Evolutionary conservation across 2,797 vertebrate species (phyloP).

Genomic region (Zenarchopterus dispar): DNA sequence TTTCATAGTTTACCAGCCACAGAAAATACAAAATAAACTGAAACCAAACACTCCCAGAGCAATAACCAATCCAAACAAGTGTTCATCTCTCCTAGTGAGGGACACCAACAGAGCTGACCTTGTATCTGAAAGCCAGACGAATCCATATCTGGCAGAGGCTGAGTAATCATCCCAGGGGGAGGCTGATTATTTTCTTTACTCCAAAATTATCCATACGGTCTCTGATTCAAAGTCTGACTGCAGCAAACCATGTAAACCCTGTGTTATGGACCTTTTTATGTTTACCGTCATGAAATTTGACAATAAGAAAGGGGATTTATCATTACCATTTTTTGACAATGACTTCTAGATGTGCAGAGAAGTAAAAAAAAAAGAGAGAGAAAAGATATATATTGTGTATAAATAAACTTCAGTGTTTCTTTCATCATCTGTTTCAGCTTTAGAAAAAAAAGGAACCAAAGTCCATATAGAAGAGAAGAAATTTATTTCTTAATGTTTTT

Average conservation of each 20-base stretch:
- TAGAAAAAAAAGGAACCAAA: too few species aligned
- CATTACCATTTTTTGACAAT: too few species aligned
- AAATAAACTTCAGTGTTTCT: too few species aligned
- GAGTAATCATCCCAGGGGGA: slow-evolving; percentile 20
- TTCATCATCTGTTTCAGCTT: too few species aligned
- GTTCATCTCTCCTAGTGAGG: slow-evolving; percentile 50
- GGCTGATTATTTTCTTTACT: slow-evolving; percentile 49
- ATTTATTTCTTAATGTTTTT: too few species aligned
- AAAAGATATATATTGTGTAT: too few species aligned
- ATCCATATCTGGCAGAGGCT: slow-evolving; percentile 38
- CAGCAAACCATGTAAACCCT: not conserved
- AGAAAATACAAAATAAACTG: slow-evolving; percentile 24
- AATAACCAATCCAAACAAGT: slow-evolving; percentile 63
- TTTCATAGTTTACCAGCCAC: not conserved
- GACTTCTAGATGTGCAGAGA: too few species aligned
- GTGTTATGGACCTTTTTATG: not conserved
- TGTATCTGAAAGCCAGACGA: slow-evolving; percentile 43
- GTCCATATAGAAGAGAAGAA: too few species aligned
- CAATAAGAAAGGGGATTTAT: too few species aligned
- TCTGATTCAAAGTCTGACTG: slow-evolving; percentile 9
- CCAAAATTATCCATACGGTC: not conserved
- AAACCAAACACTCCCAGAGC: slow-evolving; percentile 57
- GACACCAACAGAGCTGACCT: slow-evolving; percentile 53
- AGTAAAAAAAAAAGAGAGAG: too few species aligned
- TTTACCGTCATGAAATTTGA: too few species aligned